These are phyloP conservation scores for Poecile montanus DNA, from an alignment of 2,797 vertebrate species.

Conservation along the genomic window DNA sequence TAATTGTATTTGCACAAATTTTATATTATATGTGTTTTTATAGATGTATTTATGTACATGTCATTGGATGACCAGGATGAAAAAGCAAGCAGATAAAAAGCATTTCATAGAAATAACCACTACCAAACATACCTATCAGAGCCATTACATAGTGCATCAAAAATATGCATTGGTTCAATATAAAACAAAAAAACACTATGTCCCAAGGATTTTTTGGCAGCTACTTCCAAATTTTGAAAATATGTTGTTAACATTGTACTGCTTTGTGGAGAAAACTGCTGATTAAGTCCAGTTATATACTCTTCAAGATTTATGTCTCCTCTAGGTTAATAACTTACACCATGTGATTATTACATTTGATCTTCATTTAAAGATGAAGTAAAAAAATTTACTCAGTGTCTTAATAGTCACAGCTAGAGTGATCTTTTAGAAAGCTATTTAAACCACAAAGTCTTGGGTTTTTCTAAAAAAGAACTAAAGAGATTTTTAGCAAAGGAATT, in stretches of 20 bases:
- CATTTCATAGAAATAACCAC: background rate
- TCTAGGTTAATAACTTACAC: background rate
- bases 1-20: background rate
- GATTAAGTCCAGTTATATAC: background rate
- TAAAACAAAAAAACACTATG: background rate
- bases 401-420: background rate
- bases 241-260: background rate
- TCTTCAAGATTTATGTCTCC: background rate
- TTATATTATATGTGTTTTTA: background rate
- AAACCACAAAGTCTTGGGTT: background rate
- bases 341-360: background rate
- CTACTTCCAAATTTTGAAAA: background rate
- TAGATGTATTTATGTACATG: background rate
- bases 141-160: background rate
- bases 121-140: background rate
- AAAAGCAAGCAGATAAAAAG: background rate
- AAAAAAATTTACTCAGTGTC: background rate
- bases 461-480: background rate
- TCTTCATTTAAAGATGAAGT: background rate
- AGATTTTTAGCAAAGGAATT: background rate
- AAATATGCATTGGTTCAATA: background rate
- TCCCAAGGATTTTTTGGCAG: background rate
- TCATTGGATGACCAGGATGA: background rate
- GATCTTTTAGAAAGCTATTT: background rate
- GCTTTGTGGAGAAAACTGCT: background rate